Evolutionary conservation across 35 echinoderm and acorn worm species (phyloP).

Genomic region (Patiria miniata): DNA sequence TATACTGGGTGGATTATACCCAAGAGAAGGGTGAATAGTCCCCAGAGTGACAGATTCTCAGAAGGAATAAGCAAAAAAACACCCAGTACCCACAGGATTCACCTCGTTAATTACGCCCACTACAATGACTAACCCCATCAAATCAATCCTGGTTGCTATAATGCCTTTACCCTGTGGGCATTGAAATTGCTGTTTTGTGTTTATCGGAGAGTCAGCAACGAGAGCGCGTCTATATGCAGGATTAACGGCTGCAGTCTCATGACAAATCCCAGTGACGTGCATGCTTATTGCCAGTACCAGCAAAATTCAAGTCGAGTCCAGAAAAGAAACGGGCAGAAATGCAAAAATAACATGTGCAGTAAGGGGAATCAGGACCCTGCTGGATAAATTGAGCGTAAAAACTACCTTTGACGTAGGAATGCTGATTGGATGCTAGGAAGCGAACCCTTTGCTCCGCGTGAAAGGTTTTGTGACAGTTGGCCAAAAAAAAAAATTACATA

Average conservation of each 20-base stretch:
- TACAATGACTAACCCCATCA: constrained; percentile 8
- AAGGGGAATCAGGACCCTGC: neutral
- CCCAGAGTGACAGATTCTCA: neutral
- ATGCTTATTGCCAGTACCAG: neutral
- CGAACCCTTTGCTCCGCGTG: no score
- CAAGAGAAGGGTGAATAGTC: no score
- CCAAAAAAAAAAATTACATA: no score
- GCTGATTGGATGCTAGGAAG: no score
- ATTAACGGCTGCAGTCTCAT: neutral
- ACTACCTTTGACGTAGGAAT: constrained; percentile 28
- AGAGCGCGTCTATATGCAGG: neutral
- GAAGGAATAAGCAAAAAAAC: neutral
- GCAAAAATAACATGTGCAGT: neutral
- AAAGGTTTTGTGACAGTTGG: no score
- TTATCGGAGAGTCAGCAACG: no score
- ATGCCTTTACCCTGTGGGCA: neutral
- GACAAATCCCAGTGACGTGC: constrained; percentile 6
- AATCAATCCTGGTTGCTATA: neutral
- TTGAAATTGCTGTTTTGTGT: neutral
- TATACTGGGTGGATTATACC: no score
- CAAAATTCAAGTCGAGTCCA: neutral
- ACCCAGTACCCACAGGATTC: constrained; percentile 27
- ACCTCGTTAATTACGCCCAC: constrained; percentile 30
- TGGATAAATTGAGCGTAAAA: neutral
- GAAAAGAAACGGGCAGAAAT: neutral